Evolutionary conservation across 2,113 vertebrate species (phyloP).

Genomic region (Trochalopteron elliotii): DNA sequence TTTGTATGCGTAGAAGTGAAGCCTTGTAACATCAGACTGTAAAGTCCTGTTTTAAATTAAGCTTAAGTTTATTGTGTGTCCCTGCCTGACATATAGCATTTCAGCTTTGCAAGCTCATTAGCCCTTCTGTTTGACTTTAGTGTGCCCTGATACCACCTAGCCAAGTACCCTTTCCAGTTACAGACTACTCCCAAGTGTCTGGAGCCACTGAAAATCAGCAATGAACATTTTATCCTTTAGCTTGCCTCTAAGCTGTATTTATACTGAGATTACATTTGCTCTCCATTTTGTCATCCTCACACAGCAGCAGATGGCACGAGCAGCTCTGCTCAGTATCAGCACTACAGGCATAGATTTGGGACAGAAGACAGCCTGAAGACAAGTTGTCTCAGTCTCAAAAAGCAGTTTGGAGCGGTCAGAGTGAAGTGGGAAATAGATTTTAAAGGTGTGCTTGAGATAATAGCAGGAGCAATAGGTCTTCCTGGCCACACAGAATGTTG

Average conservation of each 20-base stretch:
- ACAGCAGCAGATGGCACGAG: background rate
- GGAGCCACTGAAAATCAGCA: background rate
- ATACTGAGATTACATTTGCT: background rate
- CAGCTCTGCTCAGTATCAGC: background rate
- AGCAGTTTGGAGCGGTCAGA: background rate
- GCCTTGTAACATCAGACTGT: background rate
- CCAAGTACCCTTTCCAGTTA: background rate
- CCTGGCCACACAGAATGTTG: background rate
- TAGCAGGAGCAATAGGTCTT: background rate
- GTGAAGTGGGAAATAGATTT: background rate
- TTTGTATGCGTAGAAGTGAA: background rate
- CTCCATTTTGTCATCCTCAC: background rate
- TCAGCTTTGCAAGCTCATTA: background rate
- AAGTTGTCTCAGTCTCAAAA: background rate
- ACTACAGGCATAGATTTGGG: background rate
- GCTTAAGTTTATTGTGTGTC: background rate
- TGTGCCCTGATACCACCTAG: background rate
- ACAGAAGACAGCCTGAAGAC: background rate
- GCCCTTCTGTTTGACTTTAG: background rate
- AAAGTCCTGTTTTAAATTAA: constrained; percentile 21
- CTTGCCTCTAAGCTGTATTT: background rate
- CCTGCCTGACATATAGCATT: background rate
- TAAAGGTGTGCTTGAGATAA: background rate
- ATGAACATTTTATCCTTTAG: background rate
- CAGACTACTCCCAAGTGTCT: background rate